These are phyloP conservation scores for Leistus spinibarbis DNA, from an alignment of 2,888 invertebrate species.

Conservation along the genomic window DNA sequence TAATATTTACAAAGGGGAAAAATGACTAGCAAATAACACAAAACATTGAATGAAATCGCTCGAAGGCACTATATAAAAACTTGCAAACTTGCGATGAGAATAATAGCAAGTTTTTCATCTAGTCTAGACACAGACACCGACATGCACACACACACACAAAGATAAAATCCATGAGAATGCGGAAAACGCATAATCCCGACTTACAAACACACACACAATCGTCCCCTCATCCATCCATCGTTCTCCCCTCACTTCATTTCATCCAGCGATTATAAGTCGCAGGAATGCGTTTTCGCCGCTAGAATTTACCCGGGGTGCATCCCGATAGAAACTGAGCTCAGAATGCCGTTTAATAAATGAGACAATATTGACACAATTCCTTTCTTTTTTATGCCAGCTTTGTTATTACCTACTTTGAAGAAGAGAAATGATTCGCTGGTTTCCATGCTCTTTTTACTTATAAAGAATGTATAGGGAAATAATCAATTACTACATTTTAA, in stretches of 20 bases:
- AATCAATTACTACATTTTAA: no score
- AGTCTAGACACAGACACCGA: constrained; percentile 17
- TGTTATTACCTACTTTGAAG: no score
- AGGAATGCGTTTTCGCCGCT: background rate
- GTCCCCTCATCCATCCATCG: background rate
- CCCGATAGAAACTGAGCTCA: background rate
- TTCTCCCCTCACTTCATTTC: background rate
- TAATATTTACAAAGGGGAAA: constrained; percentile 12
- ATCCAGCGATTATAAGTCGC: background rate
- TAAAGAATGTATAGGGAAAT: no score
- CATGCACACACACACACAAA: background rate
- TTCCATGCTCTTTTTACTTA: no score
- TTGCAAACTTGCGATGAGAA: background rate
- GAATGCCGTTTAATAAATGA: background rate
- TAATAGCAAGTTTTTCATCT: constrained; percentile 17
- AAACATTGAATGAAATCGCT: constrained; percentile 3
- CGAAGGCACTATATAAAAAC: constrained; percentile 6
- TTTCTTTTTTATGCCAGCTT: background rate
- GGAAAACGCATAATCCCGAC: constrained; percentile 12
- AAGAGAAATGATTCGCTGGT: no score
- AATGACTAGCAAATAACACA: background rate
- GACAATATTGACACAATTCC: background rate
- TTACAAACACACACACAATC: constrained; percentile 7
- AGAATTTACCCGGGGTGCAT: background rate
- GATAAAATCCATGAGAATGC: constrained; percentile 9